Percentiles rank a stretch among this genome's conserved stretches.
Conservation (phyloP, 1,140 invertebrate genomes). For the Listronotus bonariensis region DNA sequence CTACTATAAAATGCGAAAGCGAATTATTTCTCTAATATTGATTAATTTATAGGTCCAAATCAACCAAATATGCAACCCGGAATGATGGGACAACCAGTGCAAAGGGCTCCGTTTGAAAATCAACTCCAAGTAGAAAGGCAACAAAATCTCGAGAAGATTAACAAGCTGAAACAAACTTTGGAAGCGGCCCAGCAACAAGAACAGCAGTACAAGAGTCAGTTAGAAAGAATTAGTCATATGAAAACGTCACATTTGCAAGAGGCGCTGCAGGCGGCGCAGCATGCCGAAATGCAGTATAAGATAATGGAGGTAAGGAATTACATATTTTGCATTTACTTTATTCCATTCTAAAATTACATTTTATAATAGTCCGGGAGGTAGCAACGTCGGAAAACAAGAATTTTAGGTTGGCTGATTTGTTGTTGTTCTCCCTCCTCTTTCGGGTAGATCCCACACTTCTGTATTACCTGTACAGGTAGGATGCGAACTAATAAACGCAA, state of each 20-base stretch:
- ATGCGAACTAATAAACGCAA: too few species aligned
- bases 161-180: slow-evolving; percentile 71
- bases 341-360: too few species aligned
- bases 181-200: slow-evolving; percentile 77
- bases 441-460: too few species aligned
- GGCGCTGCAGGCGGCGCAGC: slow-evolving; percentile 75
- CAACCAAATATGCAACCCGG: slow-evolving; percentile 53
- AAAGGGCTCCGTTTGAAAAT: slow-evolving; percentile 59
- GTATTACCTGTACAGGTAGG: too few species aligned
- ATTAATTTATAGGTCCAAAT: slow-evolving; percentile 36
- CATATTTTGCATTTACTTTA: too few species aligned
- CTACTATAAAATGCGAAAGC: too few species aligned
- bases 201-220: slow-evolving; percentile 74
- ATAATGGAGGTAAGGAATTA: slow-evolving; percentile 66
- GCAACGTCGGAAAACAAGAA: too few species aligned
- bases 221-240: slow-evolving; percentile 69
- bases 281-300: slow-evolving; percentile 77
- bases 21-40: neutral
- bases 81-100: slow-evolving; percentile 58
- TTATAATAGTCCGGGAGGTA: too few species aligned
- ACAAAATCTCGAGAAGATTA: slow-evolving; percentile 70
- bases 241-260: slow-evolving; percentile 70
- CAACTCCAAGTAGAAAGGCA: slow-evolving; percentile 66
- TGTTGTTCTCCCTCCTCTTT: too few species aligned
- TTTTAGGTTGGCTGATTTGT: too few species aligned